A percentile compares a stretch with the other conserved stretches of the same genome.
Evolutionary conservation across 2,797 vertebrate genomes (phyloP).

Genomic region (Melanotaenia maccullochi): DNA sequence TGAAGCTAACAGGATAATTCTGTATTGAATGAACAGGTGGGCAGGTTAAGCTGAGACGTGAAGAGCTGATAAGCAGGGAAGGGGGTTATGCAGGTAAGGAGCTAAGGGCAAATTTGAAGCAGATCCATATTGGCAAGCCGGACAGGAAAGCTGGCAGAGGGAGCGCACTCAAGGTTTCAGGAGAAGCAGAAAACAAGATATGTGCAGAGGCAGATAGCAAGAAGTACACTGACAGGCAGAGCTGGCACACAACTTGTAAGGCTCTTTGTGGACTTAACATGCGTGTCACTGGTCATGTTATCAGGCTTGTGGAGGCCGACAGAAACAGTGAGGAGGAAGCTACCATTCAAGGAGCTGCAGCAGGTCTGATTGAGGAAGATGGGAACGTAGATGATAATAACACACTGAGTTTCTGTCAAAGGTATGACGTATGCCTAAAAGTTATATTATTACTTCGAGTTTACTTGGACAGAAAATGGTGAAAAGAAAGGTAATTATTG

Average conservation of each 20-base stretch:
- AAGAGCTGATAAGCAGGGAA: neutral
- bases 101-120: neutral
- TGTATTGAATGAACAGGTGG: conserved; percentile 4
- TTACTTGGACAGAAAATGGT: no score
- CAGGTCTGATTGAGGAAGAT: no score
- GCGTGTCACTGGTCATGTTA: neutral
- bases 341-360: conserved; percentile 5
- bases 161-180: neutral
- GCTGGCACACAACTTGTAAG: neutral
- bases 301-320: neutral
- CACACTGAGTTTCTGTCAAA: no score
- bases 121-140: neutral
- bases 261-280: neutral
- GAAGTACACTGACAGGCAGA: neutral
- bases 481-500: no score
- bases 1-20: neutral
- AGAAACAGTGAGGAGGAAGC: neutral
- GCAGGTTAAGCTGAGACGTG: neutral
- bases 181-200: neutral
- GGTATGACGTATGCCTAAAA: no score
- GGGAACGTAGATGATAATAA: no score
- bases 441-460: no score
- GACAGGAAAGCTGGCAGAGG: no score
- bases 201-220: neutral
- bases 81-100: neutral